Percentiles rank a stretch among this genome's conserved stretches.
Evolutionary conservation across 1,140 invertebrate species (phyloP).

Genomic region (Aporrectodea caliginosa): DNA sequence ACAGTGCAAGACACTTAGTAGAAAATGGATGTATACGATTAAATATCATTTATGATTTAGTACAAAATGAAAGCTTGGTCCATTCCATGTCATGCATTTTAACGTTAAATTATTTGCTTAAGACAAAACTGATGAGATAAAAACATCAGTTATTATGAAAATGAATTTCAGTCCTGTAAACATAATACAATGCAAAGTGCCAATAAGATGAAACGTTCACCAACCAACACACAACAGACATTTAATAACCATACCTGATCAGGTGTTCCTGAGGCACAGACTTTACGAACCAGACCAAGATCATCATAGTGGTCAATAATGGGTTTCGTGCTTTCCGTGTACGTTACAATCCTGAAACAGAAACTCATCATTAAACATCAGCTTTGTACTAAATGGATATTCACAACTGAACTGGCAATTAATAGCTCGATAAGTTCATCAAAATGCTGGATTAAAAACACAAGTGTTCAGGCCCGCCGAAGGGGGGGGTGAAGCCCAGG

Average conservation of each 20-base stretch:
- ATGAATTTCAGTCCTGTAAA: not conserved
- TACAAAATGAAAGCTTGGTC: no score
- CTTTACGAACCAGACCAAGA: constrained; percentile 68
- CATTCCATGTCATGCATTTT: no score
- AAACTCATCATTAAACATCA: constrained; percentile 10
- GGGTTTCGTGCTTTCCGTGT: constrained; percentile 83
- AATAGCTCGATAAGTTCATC: no score
- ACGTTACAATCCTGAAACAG: constrained; percentile 70
- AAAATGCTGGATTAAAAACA: not conserved
- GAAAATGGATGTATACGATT: no score
- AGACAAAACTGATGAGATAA: no score
- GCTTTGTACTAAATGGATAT: not conserved
- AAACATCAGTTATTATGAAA: not conserved
- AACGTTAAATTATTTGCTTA: no score
- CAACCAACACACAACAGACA: no score
- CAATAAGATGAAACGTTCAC: no score
- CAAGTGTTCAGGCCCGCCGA: no score
- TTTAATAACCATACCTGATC: constrained; percentile 62
- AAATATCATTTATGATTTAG: no score
- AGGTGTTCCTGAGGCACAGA: constrained; percentile 68
- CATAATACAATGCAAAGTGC: not conserved
- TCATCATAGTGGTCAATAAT: constrained; percentile 83
- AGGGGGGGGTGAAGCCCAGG: no score
- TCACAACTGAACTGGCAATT: not conserved
- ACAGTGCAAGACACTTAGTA: no score